Evolutionary conservation across 2,888 invertebrate genomes (phyloP), one percentile per base, ranked within the genome.

Genomic region (Agapostemon virescens): DNA sequence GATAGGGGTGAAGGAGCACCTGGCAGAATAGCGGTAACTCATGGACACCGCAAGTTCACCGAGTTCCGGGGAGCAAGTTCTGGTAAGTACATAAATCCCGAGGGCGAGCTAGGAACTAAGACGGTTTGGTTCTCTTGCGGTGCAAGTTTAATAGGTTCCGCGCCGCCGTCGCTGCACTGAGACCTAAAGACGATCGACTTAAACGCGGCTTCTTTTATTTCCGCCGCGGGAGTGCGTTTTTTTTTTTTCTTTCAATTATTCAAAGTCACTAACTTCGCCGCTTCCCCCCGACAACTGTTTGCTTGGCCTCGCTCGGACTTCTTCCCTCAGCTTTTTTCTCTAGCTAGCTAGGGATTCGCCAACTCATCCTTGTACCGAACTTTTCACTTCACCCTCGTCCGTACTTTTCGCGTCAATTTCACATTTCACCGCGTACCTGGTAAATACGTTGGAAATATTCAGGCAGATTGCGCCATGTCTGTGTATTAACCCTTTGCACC

Each of bases 141-240:
- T 90, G 84, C 88, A 90, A 89, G 84, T 89, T 90, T 90, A 89
- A 90, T 89, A 87, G 72, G 75, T 80, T 80, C 81, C 83, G 69
- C 79, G 79, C 83, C 75, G 79, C 49, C 55, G 79, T 45, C 40
- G 83, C 86, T 84, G 70, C 83, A 82, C 84, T 89, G 88, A 88
- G 87, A 88, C 87, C 85, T 88, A 89, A 89, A 90, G 89, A 89
- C 90, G 90, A 89, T 89, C 89, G 86, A 88, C 88, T 89, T 89
- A 90, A 89, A 86, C 86, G 86, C 79, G 80, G 82, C 74, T 83
- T 77, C 79, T 81, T 80, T 84, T 83, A 81, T 84, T 77, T 52
- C 38, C 64, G 36, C 49, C 38, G 23, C 55, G 52, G 38, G 38
- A 55, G 64, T 58, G 30, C 55, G 75, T 75, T 73, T 42, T 11